Percentiles rank a stretch among this genome's conserved stretches.
Conservation (phyloP, 2,113 vertebrate genomes). For the Coptodon rendalli region DNA sequence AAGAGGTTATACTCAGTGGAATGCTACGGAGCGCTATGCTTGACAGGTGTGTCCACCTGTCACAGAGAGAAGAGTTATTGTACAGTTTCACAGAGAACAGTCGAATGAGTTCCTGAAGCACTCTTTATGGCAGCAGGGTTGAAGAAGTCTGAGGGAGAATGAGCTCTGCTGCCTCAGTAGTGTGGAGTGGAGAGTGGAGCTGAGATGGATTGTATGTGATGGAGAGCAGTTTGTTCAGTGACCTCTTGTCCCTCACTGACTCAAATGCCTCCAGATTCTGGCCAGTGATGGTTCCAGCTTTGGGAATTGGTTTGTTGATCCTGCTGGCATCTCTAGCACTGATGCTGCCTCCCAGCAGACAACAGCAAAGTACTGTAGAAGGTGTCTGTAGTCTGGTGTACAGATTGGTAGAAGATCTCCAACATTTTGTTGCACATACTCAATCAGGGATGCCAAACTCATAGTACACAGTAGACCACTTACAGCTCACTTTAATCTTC, state of each 20-base stretch:
- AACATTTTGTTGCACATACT: not conserved
- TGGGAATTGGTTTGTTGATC: not conserved
- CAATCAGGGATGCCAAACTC: not conserved
- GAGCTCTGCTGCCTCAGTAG: not conserved
- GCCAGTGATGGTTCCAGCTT: not conserved
- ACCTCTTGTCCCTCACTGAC: not conserved
- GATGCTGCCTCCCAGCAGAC: not conserved
- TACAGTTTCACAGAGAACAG: not conserved
- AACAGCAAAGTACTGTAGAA: not conserved
- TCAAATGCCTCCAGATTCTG: not conserved
- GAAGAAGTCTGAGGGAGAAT: not conserved
- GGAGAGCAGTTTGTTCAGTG: not conserved
- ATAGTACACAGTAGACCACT: not conserved
- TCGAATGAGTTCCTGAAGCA: not conserved
- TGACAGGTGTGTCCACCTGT: not conserved
- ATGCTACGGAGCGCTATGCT: not conserved
- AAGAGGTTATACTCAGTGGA: not conserved
- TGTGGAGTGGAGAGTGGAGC: not conserved
- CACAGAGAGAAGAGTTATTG: not conserved
- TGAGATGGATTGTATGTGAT: not conserved
- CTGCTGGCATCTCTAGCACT: rapidly evolving
- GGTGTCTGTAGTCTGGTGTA: not conserved
- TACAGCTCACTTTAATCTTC: not conserved
- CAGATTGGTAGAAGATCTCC: not conserved
- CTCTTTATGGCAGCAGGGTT: not conserved